These are phyloP conservation scores for Myiozetetes cayanensis DNA, from an alignment of 2,113 vertebrate genomes.

Conservation along the genomic window DNA sequence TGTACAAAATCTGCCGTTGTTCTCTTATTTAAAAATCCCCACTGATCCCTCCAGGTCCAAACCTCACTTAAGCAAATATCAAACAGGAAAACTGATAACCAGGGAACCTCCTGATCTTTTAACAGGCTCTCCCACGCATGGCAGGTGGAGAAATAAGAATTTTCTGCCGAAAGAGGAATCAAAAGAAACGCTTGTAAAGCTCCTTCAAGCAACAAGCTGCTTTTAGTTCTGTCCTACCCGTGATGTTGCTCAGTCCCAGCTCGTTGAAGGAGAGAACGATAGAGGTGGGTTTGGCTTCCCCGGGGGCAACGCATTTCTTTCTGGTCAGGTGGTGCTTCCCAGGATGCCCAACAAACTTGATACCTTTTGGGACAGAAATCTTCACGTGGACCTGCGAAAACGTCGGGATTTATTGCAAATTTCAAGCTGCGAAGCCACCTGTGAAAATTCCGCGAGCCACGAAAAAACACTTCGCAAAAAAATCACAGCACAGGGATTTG, in stretches of 20 bases:
- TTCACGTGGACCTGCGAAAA: slow-evolving; percentile 85
- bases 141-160: background rate
- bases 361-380: slow-evolving; percentile 86
- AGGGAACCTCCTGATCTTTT: background rate
- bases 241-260: slow-evolving; percentile 85
- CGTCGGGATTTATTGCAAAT: background rate
- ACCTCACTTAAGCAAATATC: background rate
- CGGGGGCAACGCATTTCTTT: slow-evolving; percentile 85
- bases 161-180: background rate
- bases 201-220: background rate
- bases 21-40: background rate
- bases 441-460: background rate
- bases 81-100: background rate
- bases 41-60: background rate
- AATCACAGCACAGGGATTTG: background rate
- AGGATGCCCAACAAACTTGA: slow-evolving; percentile 89
- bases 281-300: slow-evolving; percentile 85
- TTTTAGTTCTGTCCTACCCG: slow-evolving; percentile 70
- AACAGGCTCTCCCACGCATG: background rate
- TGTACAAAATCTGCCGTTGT: background rate
- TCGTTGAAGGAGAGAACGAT: slow-evolving; percentile 86
- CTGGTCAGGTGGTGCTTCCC: slow-evolving; percentile 88
- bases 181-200: background rate
- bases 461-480: background rate
- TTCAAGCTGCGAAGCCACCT: background rate